Base-by-base conservation (phyloP, 2,888 invertebrate species). In the Clivina fossor region DNA sequence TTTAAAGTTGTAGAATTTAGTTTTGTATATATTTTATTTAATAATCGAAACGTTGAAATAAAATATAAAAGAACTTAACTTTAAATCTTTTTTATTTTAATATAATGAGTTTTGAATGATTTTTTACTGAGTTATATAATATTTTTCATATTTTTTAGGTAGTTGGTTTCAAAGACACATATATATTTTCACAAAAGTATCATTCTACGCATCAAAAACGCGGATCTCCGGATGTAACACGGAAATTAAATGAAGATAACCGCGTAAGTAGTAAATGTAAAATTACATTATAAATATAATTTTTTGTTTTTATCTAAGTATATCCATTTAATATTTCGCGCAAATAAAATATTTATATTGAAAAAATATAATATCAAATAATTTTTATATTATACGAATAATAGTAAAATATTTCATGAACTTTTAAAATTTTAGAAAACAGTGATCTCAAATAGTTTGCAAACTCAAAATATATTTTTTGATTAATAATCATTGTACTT, bases 121-220 rank as follows among this genome's bases (percentile, higher is more conserved):
- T n/a, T n/a, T n/a, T n/a, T n/a, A n/a, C n/a, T n/a, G n/a, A n/a
- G n/a, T n/a, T n/a, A n/a, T n/a, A n/a, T n/a, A n/a, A n/a, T n/a
- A n/a, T n/a, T n/a, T n/a, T n/a, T n/a, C n/a, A n/a, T n/a, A n/a
- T n/a, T 58, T 69, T 67, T 44, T 74, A 88, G 88, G 78, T 87
- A 5, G 70, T 72, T 9, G 82, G 83, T 5, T 85, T 88, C 66
- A 75, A 80, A 4, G 77, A 87, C 66, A 83, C 85, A 32, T 89
- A 87, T 71, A 71, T 83, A 19, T 82, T 88, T 72, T 71, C 78
- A 51, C 83, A 81, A 65, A 75, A 77, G 61, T 77, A 79, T 64
- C 82, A 80, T 60, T 79, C 77, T 13, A 75, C 75, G 60, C 72
- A 81, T 50, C 77, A 81, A 22, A 84, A 84, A 69, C 74, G 85